Base-by-base conservation (phyloP, 1,140 invertebrate genomes). In the Lepidurus apus region DNA sequence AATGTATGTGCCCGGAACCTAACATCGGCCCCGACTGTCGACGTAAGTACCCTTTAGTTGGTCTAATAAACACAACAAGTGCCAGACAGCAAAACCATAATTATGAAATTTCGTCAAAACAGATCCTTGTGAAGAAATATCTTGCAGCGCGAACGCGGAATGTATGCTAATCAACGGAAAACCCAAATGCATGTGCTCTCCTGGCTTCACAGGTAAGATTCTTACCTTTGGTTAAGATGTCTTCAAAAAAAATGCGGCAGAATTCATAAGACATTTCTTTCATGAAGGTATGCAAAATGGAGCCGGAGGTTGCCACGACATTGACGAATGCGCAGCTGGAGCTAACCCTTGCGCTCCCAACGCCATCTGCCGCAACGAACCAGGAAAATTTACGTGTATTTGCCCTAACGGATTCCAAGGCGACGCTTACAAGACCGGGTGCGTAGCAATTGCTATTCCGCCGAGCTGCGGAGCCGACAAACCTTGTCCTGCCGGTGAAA, bases 1-100 rank as follows among this genome's bases (percentile, higher is more conserved):
- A 90, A 79, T 97, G 95, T 83, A 85, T 95, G 24, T 96, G 95
- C 84, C 94, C 93, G 4, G 93, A 95, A 82, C 95, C 95, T 0
- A 96, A 96, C 83, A 87, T 95, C 82, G 94, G 94, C 82, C 93
- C 95, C 81, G 93, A 95, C 84, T 97, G 94, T 81, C 90, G 94
- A 87, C 94, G 93, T 94, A 89, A 91, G 92, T 89, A 75, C 0
- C 17, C 17, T 73, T 73, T n/a, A n/a, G 65, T 73, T n/a, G 2
- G 65, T 3, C 17, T n/a, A 73, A 73, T 6, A n/a, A 73, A 73
- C 65, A 73, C 17, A 4, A 4, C 17, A 73, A 73, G 5, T n/a
- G 17, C 4, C 17, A n/a, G 24, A 5, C 24, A 73, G 65, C 24
- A 3, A 73, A n/a, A 24, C 65, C 0, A n/a, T 1, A 34, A 34